A percentile compares a stretch with the other conserved stretches of the same genome.
Evolutionary conservation across 2,113 vertebrate genomes (phyloP).

Genomic region (Antennarius striatus): DNA sequence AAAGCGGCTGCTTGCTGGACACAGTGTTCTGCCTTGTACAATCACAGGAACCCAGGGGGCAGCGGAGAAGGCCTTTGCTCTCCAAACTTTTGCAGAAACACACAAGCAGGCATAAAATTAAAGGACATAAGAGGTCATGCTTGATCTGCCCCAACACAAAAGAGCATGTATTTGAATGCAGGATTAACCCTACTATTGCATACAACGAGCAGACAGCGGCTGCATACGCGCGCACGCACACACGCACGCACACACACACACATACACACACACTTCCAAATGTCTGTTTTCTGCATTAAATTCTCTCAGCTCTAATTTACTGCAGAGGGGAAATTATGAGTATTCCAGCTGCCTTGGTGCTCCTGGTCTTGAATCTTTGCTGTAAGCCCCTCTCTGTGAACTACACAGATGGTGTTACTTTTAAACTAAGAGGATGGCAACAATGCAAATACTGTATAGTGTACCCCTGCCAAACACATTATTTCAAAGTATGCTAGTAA

Average conservation of each 20-base stretch:
- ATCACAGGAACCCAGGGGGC: constrained; percentile 81
- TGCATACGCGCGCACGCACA: constrained; percentile 2
- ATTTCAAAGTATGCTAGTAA: neutral
- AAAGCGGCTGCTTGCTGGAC: constrained; percentile 71
- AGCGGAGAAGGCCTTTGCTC: constrained; percentile 53
- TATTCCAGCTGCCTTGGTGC: constrained; percentile 67
- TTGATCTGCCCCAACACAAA: constrained; percentile 1
- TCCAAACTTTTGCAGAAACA: constrained; percentile 30
- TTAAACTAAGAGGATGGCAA: constrained; percentile 22
- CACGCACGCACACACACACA: constrained; percentile 5
- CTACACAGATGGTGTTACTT: constrained; percentile 10
- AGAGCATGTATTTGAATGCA: constrained; percentile 4
- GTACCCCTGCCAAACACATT: neutral
- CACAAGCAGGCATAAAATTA: constrained; percentile 12
- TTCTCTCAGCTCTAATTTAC: constrained; percentile 64
- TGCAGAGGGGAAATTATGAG: constrained; percentile 63
- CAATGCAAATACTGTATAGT: neutral
- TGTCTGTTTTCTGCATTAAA: constrained; percentile 77
- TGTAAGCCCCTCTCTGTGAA: constrained; percentile 10
- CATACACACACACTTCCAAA: neutral
- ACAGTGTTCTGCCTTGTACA: constrained; percentile 77
- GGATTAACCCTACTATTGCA: constrained; percentile 17
- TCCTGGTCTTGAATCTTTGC: constrained; percentile 21
- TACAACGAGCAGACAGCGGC: neutral
- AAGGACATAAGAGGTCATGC: constrained; percentile 19